A percentile compares a stretch with the other conserved stretches of the same genome.
phyloP scores from a whole-genome alignment of 1,140 invertebrate genomes.

The Camponotus floridanus region DNA sequence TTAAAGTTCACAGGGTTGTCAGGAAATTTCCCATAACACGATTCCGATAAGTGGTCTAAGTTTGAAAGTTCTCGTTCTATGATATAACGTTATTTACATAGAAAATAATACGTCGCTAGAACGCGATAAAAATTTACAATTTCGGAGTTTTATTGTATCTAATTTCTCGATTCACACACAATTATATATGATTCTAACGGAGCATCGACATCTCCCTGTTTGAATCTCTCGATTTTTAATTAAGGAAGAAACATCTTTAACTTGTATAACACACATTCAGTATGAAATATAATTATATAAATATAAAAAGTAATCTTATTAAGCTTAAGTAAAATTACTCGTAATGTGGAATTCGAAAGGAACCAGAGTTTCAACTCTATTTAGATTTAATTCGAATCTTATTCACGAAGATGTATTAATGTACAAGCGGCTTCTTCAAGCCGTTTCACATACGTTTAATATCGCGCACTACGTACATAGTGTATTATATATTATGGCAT shows the following conservation, averaged over 20 bases:
- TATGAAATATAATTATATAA: constrained; percentile 26
- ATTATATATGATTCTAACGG: constrained; percentile 30
- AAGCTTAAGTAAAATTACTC: constrained; percentile 14
- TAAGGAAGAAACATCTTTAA: background rate
- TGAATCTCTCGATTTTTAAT: constrained; percentile 8
- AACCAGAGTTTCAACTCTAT: constrained; percentile 18
- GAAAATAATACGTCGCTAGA: constrained; percentile 5
- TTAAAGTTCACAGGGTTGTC: constrained; percentile 25
- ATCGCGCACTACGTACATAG: constrained; percentile 34
- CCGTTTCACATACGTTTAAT: constrained; percentile 28
- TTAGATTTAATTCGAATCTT: constrained; percentile 44
- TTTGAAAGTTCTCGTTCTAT: background rate
- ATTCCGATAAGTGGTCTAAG: background rate
- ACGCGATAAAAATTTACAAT: constrained; percentile 9
- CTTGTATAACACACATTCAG: background rate
- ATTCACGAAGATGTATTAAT: constrained; percentile 22
- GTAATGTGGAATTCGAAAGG: constrained; percentile 29
- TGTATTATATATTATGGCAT: constrained; percentile 21
- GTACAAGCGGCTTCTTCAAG: constrained; percentile 7
- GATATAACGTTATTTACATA: constrained; percentile 27
- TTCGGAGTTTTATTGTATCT: background rate
- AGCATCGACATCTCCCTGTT: background rate
- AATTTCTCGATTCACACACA: background rate
- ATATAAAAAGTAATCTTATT: constrained; percentile 31
- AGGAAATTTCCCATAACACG: background rate